Evolutionary conservation across 2,113 vertebrate genomes (phyloP).

Genomic region (Amphilophus citrinellus): DNA sequence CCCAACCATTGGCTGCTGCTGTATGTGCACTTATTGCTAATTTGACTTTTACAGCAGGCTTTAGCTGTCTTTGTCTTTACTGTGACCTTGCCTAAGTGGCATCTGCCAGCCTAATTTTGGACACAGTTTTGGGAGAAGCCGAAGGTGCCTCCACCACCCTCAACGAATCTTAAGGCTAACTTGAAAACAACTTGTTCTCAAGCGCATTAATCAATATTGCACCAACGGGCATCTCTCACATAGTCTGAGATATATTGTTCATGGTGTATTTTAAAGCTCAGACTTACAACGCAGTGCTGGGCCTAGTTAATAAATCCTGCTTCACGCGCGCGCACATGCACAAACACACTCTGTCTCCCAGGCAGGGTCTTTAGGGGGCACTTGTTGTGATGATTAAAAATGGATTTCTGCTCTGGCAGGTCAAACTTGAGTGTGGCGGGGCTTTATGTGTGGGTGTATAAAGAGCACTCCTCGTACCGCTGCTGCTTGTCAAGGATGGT

Average conservation of each 20-base stretch:
- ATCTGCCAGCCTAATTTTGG: background rate
- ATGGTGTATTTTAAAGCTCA: background rate
- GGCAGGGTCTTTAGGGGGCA: conserved; percentile 26
- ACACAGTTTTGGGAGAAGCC: background rate
- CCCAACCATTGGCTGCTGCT: background rate
- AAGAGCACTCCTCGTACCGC: conserved; percentile 8
- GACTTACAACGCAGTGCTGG: background rate
- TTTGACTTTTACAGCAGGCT: background rate
- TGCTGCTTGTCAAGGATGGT: conserved; percentile 14
- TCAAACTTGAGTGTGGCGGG: conserved; percentile 19
- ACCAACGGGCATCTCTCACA: background rate
- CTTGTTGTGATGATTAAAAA: conserved; percentile 46
- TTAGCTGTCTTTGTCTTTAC: background rate
- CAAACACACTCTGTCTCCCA: background rate
- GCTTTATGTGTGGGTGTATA: conserved; percentile 31
- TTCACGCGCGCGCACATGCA: background rate
- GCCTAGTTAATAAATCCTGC: background rate
- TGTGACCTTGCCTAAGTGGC: background rate
- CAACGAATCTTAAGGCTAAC: background rate
- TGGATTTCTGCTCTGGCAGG: conserved; percentile 44
- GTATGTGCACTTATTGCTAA: background rate
- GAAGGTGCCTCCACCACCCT: background rate
- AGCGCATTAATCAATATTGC: background rate
- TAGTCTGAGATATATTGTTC: background rate
- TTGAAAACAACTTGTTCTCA: background rate